Evolutionary conservation across 1,140 invertebrate genomes (phyloP), one percentile per base, ranked within the genome.

Genomic region (Orussus abietinus): DNA sequence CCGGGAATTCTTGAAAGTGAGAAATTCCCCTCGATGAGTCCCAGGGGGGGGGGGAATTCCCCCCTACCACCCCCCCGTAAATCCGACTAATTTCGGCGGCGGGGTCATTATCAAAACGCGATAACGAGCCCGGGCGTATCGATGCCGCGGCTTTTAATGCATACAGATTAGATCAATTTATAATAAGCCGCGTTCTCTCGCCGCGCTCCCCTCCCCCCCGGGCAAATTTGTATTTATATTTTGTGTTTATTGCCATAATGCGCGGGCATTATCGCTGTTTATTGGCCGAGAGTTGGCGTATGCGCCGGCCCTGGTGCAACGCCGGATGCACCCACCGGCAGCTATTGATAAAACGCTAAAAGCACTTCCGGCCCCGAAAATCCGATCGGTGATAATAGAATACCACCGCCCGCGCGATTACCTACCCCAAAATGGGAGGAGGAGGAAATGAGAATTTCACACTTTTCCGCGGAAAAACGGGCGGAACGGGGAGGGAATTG

Each of bases 141-240:
- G 62, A 54, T 57, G 68, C n/a, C 62, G 59, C 52, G n/a, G 62
- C 60, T 68, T 67, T 68, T 68, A 71, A 69, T 69, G 64, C 65
- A 68, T 67, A 68, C 60, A 68, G 66, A 71, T 69, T 68, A 67
- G 63, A 71, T 71, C 59, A 71, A 69, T 71, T 69, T 68, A 68
- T 66, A 69, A 69, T 70, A 66, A 70, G 60, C 65, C 64, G 60
- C 60, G 61, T 68, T 57, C 30, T 37, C 26, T 25, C 25, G 14
- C 34, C 42, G 31, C 39, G 34, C 38, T 20, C 4, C 3, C 14
- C 10, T 15, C 11, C 21, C 26, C 49, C 21, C 29, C 18, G 49
- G 29, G 41, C 54, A 68, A 68, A 70, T 69, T 65, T 61, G 58
- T 69, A 69, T 67, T 69, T 69, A 69, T 66, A 69, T 62, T 65